Evolutionary conservation across 1,140 invertebrate genomes (phyloP).

Genomic region (Xylocopa sonorina): DNA sequence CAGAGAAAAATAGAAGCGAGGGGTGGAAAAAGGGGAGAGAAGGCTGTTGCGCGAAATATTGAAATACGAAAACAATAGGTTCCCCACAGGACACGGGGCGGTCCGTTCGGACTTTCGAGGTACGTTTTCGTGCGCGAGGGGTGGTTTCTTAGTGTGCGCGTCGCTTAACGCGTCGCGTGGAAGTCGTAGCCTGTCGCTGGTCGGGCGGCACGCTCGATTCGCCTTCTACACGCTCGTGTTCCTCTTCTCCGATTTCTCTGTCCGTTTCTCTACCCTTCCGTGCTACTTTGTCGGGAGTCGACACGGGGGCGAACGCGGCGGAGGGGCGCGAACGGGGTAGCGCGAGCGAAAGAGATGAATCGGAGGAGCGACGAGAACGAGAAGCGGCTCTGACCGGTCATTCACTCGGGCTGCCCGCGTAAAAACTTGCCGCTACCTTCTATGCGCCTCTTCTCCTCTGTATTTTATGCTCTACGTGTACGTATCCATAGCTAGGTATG

Average conservation of each 20-base stretch:
- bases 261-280: conserved; percentile 12
- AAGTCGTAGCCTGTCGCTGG: conserved; percentile 35
- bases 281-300: conserved; percentile 33
- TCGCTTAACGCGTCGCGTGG: conserved; percentile 58
- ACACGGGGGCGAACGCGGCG: not conserved
- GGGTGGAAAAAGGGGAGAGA: not conserved
- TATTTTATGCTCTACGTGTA: conserved; percentile 50
- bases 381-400: conserved; percentile 78
- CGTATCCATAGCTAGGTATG: not conserved
- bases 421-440: conserved; percentile 74
- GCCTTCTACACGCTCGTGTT: conserved; percentile 10
- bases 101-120: conserved; percentile 5
- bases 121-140: not conserved
- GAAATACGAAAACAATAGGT: conserved; percentile 37
- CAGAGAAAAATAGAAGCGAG: too few species aligned
- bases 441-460: conserved; percentile 54
- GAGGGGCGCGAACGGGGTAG: not conserved
- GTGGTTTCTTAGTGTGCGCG: conserved; percentile 37
- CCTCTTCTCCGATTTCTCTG: conserved; percentile 7
- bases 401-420: conserved; percentile 73
- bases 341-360: conserved; percentile 39
- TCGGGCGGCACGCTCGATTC: conserved; percentile 27
- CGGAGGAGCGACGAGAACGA: conserved; percentile 65
- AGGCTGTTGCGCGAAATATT: conserved; percentile 27
- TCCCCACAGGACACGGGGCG: conserved; percentile 13